Base-by-base conservation (phyloP, 2,113 vertebrate species). In the Terrapene triunguis region DNA sequence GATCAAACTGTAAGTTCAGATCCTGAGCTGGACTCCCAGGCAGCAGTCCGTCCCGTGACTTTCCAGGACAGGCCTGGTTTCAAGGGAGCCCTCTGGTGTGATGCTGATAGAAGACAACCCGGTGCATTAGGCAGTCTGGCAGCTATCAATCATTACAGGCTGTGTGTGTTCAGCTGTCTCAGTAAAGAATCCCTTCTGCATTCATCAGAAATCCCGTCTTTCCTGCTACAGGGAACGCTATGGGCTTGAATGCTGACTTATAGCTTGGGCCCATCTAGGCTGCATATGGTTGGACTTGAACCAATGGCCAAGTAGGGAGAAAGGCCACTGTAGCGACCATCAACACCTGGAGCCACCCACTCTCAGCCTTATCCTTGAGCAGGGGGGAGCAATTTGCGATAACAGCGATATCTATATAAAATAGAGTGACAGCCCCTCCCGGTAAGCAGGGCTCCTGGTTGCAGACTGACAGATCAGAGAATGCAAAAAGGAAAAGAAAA, bases 381-480 rank as follows among this genome's bases (percentile, higher is more conserved):
- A 86, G 44, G 54, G 74, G 48, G 5, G 48, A 47, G 29, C 10
- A 10, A 90, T 5, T 57, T 53, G 80, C 79, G 82, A 79, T 55
- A 91, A 74, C 38, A 90, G 88, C 24, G 47, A 85, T 87, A 80
- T 90, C 94, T 83, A 12, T 50, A 47, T 44, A 29, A 93, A 93
- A 87, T 96, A 96, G 95, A 94, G 13, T 96, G 95, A 92, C 84
- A 89, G 85, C 88, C 59, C 22, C 85, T 38, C 53, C n/a, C 14
- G 10, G 82, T 0, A 3, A 0, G 1, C 32, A 0, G 2, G 0
- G 90, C 92, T 95, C 82, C 92, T 2, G 90, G 95, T 65, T 47
- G 90, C 95, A 94, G 94, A 93, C 84, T 97, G 96, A 96, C 95
- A 96, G 57, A 96, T 97, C 96, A 96, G 96, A 97, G 95, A 95